These are phyloP conservation scores for Marcusenius ussheri DNA, from an alignment of 2,113 vertebrate genomes.

Conservation along the genomic window DNA sequence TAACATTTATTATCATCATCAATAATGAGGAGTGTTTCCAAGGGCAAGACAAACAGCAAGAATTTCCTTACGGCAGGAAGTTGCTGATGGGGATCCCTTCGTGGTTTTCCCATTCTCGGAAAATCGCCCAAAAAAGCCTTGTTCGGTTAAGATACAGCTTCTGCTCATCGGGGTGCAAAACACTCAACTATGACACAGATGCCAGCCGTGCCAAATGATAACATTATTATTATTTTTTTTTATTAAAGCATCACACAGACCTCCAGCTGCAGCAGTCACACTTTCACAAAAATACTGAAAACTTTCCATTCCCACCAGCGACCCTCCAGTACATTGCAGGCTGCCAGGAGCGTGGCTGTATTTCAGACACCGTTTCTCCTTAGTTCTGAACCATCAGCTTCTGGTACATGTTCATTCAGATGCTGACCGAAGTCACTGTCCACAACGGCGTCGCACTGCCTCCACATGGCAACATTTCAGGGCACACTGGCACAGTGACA, in stretches of 20 bases:
- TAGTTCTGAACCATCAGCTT: background rate
- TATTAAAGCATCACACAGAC: background rate
- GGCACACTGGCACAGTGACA: background rate
- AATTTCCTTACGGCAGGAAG: background rate
- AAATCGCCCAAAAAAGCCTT: background rate
- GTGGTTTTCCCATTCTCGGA: background rate
- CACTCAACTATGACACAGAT: background rate
- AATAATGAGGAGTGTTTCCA: background rate
- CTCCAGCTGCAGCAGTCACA: background rate
- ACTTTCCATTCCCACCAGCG: background rate
- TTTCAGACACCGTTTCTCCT: background rate
- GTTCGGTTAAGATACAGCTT: background rate
- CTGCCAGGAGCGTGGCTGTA: background rate
- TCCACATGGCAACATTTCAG: background rate
- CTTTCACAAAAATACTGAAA: background rate
- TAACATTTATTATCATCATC: background rate
- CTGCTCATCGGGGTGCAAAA: background rate
- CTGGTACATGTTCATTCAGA: background rate
- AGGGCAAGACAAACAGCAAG: background rate
- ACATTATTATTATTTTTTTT: background rate
- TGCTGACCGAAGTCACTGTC: background rate
- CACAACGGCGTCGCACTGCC: too few species aligned
- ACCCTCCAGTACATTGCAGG: background rate
- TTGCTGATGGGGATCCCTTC: background rate
- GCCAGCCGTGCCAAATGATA: background rate